Base-by-base conservation (phyloP, 1,140 invertebrate species). In the Nixonia krombeini region DNA sequence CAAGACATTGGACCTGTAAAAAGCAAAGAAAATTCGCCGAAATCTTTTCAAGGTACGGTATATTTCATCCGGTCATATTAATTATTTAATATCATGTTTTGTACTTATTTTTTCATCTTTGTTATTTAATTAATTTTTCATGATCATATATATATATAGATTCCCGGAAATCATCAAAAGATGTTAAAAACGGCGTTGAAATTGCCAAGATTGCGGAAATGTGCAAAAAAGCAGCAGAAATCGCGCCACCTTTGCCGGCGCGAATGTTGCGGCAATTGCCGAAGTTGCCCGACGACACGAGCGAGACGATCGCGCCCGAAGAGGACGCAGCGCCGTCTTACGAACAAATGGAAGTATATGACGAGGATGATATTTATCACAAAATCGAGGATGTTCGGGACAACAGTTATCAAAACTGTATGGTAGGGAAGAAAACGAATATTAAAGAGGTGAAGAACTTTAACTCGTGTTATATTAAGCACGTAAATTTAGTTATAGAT, bases 361-460 rank as follows among this genome's bases (percentile, higher is more conserved):
- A 84, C 1, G 76, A 83, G 5, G 83, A 84, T 10, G 77, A 78
- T 7, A 76, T 83, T 44, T 85, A 85, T 47, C 75, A 85, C 7
- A 77, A 69, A 35, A 83, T 85, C 4, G 81, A 85, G 37, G 83
- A 85, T 9, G 41, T 81, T 8, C 51, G 44, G 2, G 64, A 74
- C 1, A 58, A 62, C 1, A 45, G 46, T 9, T 82, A 82, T 56
- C 73, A 75, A 16, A 82, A 81, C 61, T 76, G 42, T 8, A 59
- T 53, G 42, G 47, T 65, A 0, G 9, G 35, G 1, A 44, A 68
- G 12, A 47, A 63, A 41, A 61, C 38, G 9, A 31, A 56, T 44
- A 29, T 23, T 26, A 85, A 73, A 16, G 75, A 70, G 2, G 90
- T 66, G 26, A 87, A 41, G 17, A 47, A 46, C 9, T 62, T 52